phyloP scores from a whole-genome alignment of 2,797 vertebrate genomes.

The Siniperca obscura region DNA sequence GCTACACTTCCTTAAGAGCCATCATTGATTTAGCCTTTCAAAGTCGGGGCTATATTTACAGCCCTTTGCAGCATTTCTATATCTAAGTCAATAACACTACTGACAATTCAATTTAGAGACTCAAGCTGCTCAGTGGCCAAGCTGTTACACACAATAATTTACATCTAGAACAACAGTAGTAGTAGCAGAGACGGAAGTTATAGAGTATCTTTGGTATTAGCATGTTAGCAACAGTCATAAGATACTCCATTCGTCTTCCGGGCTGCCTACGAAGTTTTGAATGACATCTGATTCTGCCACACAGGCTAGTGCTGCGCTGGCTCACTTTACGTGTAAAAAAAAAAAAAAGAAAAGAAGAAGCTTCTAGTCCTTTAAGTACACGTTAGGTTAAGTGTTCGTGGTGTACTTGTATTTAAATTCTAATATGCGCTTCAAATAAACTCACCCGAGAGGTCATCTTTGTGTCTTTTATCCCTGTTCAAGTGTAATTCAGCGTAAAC shows the following conservation, averaged over 20 bases:
- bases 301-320: conserved; percentile 47
- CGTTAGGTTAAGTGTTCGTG: background rate
- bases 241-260: conserved; percentile 70
- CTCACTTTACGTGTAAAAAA: conserved; percentile 19
- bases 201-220: no score
- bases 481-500: conserved; percentile 36
- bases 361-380: background rate
- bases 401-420: background rate
- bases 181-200: background rate
- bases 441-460: conserved; percentile 80
- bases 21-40: background rate
- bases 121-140: background rate
- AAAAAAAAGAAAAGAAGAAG: background rate
- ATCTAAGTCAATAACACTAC: background rate
- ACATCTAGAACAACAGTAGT: background rate
- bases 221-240: conserved; percentile 57
- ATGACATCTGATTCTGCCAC: conserved; percentile 72
- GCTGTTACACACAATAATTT: background rate
- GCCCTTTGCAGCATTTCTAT: background rate
- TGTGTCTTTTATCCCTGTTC: conserved; percentile 30
- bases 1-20: conserved; percentile 20
- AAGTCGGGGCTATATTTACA: background rate
- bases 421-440: conserved; percentile 25
- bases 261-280: conserved; percentile 66
- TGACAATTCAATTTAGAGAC: accelerated